Evolutionary conservation across 2,888 invertebrate species (phyloP), one percentile per base, ranked within the genome.

Genomic region (Xanthia icteritia): DNA sequence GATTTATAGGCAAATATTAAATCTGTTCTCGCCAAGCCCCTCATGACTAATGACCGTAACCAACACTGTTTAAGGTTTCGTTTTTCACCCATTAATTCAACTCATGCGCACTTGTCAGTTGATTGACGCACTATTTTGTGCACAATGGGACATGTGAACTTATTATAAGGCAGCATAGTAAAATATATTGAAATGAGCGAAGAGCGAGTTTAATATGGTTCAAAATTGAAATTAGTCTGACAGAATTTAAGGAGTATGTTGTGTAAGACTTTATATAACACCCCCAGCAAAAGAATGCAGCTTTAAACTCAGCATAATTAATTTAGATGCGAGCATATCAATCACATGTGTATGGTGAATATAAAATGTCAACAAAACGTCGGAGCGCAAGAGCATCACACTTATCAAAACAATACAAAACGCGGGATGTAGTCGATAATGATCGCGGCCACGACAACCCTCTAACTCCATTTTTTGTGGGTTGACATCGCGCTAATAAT

Each of bases 401-500:
- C 94, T 95, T 95, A 96, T 96, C 96, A 96, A 96, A 96, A 96
- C 96, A 96, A 95, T 95, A 96, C 96, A 96, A 96, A 96, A 95
- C 94, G 94, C 95, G 93, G 95, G 94, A 94, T 95, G 95, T 95
- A 94, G 92, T 94, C 94, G 96, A 96, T 95, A 96, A 94, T 92
- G 95, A 96, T 96, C 96, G 90, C 93, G 92, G 93, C 90, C 92
- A 92, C 93, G 94, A 95, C 95, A 94, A 94, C 93, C 93, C 94
- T 94, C 95, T 93, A 94, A 95, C 92, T 93, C 94, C 94, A 92
- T 95, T 96, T 96, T 96, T 96, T 95, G 96, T 96, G 89, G 93
- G 95, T 95, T 96, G 96, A 96, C 96, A 96, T 95, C 95, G 95
- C 95, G 95, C 96, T 96, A 96, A 96, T 96, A 96, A 96, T 96